phyloP scores from a whole-genome alignment of 2,888 invertebrate species.

The Himalopsyche anomala region DNA sequence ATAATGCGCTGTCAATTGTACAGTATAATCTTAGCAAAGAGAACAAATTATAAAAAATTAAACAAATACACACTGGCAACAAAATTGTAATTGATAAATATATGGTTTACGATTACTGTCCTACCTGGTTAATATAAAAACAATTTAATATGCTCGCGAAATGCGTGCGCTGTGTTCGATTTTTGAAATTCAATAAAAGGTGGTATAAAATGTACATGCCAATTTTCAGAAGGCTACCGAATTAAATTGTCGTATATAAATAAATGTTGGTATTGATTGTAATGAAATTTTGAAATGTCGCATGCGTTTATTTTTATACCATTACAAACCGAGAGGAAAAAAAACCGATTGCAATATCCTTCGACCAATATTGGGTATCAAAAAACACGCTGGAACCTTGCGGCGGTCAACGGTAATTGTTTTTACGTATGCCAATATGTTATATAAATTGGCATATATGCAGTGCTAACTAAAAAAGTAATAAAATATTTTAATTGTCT shows the following conservation, averaged over 20 bases:
- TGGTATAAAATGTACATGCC: neutral
- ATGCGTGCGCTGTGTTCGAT: conserved; percentile 36
- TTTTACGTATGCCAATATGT: neutral
- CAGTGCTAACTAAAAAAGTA: too few species aligned
- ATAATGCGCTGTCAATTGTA: too few species aligned
- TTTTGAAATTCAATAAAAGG: conserved; percentile 46
- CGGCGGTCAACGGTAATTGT: neutral
- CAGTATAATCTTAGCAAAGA: too few species aligned
- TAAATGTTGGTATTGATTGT: conserved; percentile 31
- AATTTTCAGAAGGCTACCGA: conserved; percentile 52
- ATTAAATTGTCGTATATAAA: conserved; percentile 34
- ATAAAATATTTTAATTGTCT: too few species aligned
- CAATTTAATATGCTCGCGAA: conserved; percentile 44
- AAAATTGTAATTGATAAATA: neutral
- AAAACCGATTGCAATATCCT: conserved; percentile 29
- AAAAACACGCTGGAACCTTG: conserved; percentile 2
- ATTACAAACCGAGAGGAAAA: conserved; percentile 2
- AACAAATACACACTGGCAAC: too few species aligned
- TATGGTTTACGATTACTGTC: neutral
- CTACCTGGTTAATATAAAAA: conserved; percentile 39
- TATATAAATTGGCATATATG: neutral
- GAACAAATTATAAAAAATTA: too few species aligned
- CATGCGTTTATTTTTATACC: neutral
- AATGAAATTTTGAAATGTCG: conserved; percentile 23
- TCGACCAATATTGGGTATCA: neutral